Evolutionary conservation across 1,140 invertebrate genomes (phyloP), one percentile per base, ranked within the genome.

Genomic region (Pseudomyrmex gracilis): DNA sequence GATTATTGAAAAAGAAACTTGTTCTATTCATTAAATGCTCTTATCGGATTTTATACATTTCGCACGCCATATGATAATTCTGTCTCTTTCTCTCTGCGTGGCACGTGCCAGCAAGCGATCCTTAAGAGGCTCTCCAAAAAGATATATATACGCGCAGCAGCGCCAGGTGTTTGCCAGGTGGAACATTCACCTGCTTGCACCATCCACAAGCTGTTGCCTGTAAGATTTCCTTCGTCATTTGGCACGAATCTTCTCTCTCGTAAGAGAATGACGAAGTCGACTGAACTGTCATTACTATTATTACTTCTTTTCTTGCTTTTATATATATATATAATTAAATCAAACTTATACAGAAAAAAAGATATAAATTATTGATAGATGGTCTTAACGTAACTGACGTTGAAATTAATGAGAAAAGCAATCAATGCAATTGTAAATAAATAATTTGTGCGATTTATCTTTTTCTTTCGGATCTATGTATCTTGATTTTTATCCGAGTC

Each of bases 141-240:
- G 74, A 34, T 34, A 34, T 34, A 34, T 34, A 73, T 57, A 77
- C 55, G 86, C 68, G 61, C 82, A 68, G 61, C 82, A 68, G 61
- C 78, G 89, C 89, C 93, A 93, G 92, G 85, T 93, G 93, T 90
- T 57, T 90, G 87, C 91, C 93, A 94, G 93, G 92, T 93, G 92
- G 87, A 57, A 82, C 77, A 91, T 89, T 90, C 93, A 94, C 93
- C 93, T 94, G 93, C 89, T 82, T 34, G 34, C 5, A 34, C 34
- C 5, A 34, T 34, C 34, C 84, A 89, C 92, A 94, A 93, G 91
- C 92, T 93, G 93, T 90, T 68, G 45, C 45, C 17, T 55, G 45
- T 9, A 83, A 88, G 88, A 88, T 80, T 71, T 90, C 90, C 82
- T 10, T 43, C 82, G 83, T 78, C 47, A 63, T 86, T 88, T 85